Evolutionary conservation across 2,888 invertebrate genomes (phyloP).

Genomic region (Pyrocoelia pectoralis): DNA sequence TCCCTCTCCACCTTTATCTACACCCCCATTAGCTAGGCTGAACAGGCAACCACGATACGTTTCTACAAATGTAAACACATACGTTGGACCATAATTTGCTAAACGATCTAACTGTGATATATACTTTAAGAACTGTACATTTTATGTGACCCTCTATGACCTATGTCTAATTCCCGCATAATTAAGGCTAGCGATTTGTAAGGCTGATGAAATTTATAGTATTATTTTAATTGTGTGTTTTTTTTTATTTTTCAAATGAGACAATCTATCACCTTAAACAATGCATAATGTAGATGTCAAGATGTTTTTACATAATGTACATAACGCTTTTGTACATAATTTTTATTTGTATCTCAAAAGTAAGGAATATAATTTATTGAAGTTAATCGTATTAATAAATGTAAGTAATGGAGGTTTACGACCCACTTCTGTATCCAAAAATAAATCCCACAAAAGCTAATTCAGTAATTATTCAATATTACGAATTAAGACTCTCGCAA

Average conservation of each 20-base stretch:
- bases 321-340: conserved; percentile 35
- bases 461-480: conserved; percentile 8
- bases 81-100: conserved; percentile 54
- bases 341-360: conserved; percentile 27
- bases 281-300: conserved; percentile 25
- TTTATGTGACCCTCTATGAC: conserved; percentile 4
- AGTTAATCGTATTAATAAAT: conserved; percentile 9
- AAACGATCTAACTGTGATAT: conserved; percentile 53
- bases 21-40: conserved; percentile 58
- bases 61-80: conserved; percentile 49
- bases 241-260: conserved; percentile 23
- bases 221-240: conserved; percentile 19
- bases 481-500: not conserved
- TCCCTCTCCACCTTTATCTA: conserved; percentile 57
- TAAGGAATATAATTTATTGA: conserved; percentile 33
- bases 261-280: conserved; percentile 31
- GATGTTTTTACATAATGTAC: conserved; percentile 29
- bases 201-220: conserved; percentile 32
- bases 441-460: not conserved
- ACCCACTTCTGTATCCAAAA: conserved; percentile 3
- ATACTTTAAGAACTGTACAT: conserved; percentile 13
- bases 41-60: conserved; percentile 60
- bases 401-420: not conserved
- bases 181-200: conserved; percentile 20
- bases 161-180: conserved; percentile 15